These are phyloP conservation scores for Petrophora chlorosata DNA, from an alignment of 2,888 invertebrate species.

Conservation along the genomic window DNA sequence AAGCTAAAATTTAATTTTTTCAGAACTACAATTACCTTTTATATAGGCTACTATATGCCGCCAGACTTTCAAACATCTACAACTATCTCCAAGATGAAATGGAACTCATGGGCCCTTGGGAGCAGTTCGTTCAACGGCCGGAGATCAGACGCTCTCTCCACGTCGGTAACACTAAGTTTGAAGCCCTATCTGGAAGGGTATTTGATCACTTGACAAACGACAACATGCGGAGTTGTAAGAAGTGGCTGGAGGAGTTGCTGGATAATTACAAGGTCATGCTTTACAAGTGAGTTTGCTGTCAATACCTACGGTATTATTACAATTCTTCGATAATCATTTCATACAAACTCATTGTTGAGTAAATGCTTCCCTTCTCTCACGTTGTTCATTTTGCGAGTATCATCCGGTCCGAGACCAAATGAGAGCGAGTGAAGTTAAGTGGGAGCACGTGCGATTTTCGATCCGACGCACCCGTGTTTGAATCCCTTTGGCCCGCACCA, in stretches of 20 bases:
- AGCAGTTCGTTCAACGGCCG: slow-evolving; percentile 70
- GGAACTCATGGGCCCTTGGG: slow-evolving; percentile 64
- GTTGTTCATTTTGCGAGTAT: too few relatives aligned
- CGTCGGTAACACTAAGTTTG: slow-evolving; percentile 79
- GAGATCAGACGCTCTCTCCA: slow-evolving; percentile 78
- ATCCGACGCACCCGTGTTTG: too few relatives aligned
- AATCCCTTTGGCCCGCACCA: too few relatives aligned
- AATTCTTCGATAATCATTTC: too few relatives aligned
- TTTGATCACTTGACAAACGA: slow-evolving; percentile 77
- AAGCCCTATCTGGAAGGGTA: slow-evolving; percentile 78
- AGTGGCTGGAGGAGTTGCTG: slow-evolving; percentile 79
- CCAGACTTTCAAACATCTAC: slow-evolving; percentile 76
- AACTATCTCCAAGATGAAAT: slow-evolving; percentile 76
- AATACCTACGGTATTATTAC: not conserved
- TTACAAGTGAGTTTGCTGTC: slow-evolving; percentile 85
- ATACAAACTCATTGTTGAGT: too few relatives aligned
- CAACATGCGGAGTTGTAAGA: slow-evolving; percentile 84
- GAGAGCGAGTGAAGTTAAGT: too few relatives aligned
- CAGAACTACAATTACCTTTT: slow-evolving; percentile 81
- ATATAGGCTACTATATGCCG: slow-evolving; percentile 68
- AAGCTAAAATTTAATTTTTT: slow-evolving; percentile 35
- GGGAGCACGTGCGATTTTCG: too few relatives aligned
- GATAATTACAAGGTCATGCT: slow-evolving; percentile 83
- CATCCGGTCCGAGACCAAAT: too few relatives aligned
- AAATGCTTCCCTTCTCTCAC: too few relatives aligned